A percentile compares a stretch with the other conserved stretches of the same genome.
These are phyloP conservation scores for western clawed frog (Xenopus tropicalis) DNA, from an alignment of 2,113 vertebrate genomes.

Conservation along the genomic window UCB_Xtro_10.0 CM004446.2:91365001-91365500, in stretches of 20 bases:
- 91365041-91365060: too few relatives aligned
- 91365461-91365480: constrained; percentile 16
- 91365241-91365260: constrained; percentile 31
- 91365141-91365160: too few relatives aligned
- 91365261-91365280: constrained; percentile 37
- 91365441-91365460: constrained; percentile 31
- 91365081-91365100: too few relatives aligned
- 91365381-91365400: constrained; percentile 12
- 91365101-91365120: too few relatives aligned
- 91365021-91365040: too few relatives aligned
- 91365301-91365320: constrained; percentile 35
- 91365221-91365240: constrained; percentile 37
- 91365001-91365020: too few relatives aligned
- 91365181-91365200: constrained; percentile 30
- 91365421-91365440: constrained; percentile 16
- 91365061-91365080: too few relatives aligned
- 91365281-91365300: constrained; percentile 39
- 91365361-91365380: constrained; percentile 14
- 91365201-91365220: constrained; percentile 5
- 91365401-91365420: constrained; percentile 21
- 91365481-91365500: neutral
- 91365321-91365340: constrained; percentile 40
- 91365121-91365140: too few relatives aligned
- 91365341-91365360: constrained; percentile 28
- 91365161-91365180: neutral